Conservation (phyloP, 2,888 invertebrate species). For the Drosophila koepferae region DNA sequence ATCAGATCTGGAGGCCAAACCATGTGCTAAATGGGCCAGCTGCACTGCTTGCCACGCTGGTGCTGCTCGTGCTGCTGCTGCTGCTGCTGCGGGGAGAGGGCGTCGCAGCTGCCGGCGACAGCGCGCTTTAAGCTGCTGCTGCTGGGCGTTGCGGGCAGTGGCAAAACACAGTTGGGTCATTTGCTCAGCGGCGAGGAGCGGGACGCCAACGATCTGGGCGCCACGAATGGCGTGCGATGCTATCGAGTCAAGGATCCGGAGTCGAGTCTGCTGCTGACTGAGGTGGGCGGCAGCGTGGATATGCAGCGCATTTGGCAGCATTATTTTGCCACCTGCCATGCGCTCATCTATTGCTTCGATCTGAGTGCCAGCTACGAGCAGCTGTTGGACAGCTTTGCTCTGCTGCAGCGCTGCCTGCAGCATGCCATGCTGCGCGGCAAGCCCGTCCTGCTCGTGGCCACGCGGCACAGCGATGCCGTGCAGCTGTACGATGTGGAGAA, state of each 20-base stretch:
- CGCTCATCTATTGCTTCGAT: slow-evolving; percentile 81
- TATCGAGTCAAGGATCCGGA: slow-evolving; percentile 43
- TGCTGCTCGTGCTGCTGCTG: background rate
- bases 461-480: slow-evolving; percentile 71
- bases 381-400: slow-evolving; percentile 63
- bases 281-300: slow-evolving; percentile 82
- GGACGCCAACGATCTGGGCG: slow-evolving; percentile 53
- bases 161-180: slow-evolving; percentile 83
- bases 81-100: background rate
- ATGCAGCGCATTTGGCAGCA: slow-evolving; percentile 84
- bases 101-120: slow-evolving; percentile 1
- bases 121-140: slow-evolving; percentile 74
- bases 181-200: slow-evolving; percentile 66
- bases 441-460: slow-evolving; percentile 79
- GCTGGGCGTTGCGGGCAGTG: slow-evolving; percentile 77
- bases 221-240: slow-evolving; percentile 83
- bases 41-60: slow-evolving; percentile 43
- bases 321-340: slow-evolving; percentile 73
- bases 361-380: slow-evolving; percentile 62
- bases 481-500: slow-evolving; percentile 83
- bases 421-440: slow-evolving; percentile 78
- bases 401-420: slow-evolving; percentile 68
- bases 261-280: slow-evolving; percentile 71
- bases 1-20: background rate
- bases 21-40: slow-evolving; percentile 62